Percentiles rank a stretch among this genome's conserved stretches.
These are phyloP conservation scores for Camponotus vicinus DNA, from an alignment of 1,140 invertebrate genomes.

Conservation along the genomic window DNA sequence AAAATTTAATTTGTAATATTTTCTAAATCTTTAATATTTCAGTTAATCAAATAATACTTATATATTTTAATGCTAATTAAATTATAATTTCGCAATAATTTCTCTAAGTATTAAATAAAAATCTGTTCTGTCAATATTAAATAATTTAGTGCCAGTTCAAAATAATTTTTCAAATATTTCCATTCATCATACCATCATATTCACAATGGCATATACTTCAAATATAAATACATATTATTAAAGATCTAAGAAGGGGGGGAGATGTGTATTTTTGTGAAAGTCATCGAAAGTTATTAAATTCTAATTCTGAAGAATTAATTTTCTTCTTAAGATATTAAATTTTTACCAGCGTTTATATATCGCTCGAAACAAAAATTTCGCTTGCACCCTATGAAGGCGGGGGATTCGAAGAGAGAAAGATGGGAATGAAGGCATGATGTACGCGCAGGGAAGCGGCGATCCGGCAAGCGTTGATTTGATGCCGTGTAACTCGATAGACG, in stretches of 20 bases:
- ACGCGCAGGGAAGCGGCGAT: background rate
- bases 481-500: constrained; percentile 58
- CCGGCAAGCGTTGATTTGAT: constrained; percentile 46
- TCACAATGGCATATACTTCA: background rate
- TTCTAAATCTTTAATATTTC: too few species aligned
- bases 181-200: background rate
- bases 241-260: background rate
- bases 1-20: too few species aligned
- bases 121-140: background rate
- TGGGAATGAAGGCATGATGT: constrained; percentile 25
- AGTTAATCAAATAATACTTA: background rate
- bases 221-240: background rate
- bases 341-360: background rate
- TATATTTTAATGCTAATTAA: constrained; percentile 13
- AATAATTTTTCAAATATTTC: background rate
- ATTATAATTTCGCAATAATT: background rate
- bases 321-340: background rate
- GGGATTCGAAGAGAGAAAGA: background rate
- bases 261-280: background rate
- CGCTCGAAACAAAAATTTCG: background rate
- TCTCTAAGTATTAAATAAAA: background rate
- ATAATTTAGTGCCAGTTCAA: background rate
- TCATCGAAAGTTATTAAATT: background rate
- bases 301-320: background rate
- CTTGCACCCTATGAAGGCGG: background rate